Evolutionary conservation across 2,888 invertebrate genomes (phyloP), one percentile per base, ranked within the genome.

Genomic region (Melipona bicolor): DNA sequence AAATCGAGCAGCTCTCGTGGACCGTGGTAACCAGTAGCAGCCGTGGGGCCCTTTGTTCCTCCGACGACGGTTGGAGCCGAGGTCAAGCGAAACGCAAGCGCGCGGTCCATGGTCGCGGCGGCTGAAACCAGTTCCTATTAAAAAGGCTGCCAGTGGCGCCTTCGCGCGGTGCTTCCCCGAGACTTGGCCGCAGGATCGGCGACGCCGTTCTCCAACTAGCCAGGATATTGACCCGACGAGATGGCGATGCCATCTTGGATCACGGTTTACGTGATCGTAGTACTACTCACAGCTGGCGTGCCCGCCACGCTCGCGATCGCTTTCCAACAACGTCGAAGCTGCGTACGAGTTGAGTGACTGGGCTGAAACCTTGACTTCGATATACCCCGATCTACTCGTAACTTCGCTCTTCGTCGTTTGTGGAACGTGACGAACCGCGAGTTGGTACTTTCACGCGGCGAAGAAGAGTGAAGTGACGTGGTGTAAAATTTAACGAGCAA

Each of bases 161-260:
- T 85, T 77, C 74, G 69, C 70, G 81, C 82, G 86, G 86, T 74
- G 87, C 72, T 73, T 78, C 77, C 79, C 75, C 70, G 84, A 88
- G 90, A 83, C 85, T n/a, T 88, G 86, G 89, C 86, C 86, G 84
- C 84, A 90, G 90, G 85, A 93, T 95, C 95, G 95, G 59, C 72
- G 75, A 32, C 73, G 76, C 74, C 95, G 88, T 90, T 89, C 87
- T 76, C 93, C 92, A 95, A 92, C 92, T 92, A 86, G 81, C 77
- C 95, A 94, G 87, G 90, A 94, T 95, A 95, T 95, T 95, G 95
- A 94, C 94, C 94, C 82, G 94, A 93, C 72, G 89, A 73, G 43
- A 43, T 43, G 43, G 43, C 90, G 84, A 73, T 90, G 91, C 92
- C 92, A 94, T 93, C 86, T 92, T 92, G 92, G 91, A 88, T 90